A percentile compares a stretch with the other conserved stretches of the same genome.
Conservation (phyloP, 2,113 vertebrate species). For the Propithecus coquereli region DNA sequence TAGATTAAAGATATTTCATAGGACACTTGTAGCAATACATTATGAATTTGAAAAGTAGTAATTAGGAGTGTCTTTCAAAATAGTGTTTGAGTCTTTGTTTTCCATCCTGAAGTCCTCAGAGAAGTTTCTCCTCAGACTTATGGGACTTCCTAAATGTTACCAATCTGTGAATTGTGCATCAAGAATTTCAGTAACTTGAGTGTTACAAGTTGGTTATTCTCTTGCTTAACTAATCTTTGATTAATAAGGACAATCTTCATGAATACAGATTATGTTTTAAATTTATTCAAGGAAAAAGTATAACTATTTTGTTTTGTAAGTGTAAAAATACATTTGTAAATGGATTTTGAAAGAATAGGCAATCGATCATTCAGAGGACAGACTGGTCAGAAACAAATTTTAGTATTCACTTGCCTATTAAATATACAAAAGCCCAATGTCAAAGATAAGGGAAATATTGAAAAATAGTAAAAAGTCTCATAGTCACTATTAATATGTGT, state of each 20-base stretch:
- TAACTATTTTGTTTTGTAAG: background rate
- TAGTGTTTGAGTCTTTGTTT: background rate
- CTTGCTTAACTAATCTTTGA: no score
- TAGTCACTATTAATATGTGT: background rate
- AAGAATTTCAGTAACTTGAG: no score
- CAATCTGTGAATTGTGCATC: no score
- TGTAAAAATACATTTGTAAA: background rate
- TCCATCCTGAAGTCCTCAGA: background rate
- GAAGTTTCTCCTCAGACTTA: no score
- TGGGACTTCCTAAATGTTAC: no score
- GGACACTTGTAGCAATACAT: background rate
- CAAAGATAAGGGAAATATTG: constrained; percentile 24
- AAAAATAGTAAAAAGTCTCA: background rate
- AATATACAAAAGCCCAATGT: background rate
- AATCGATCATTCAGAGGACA: constrained; percentile 11
- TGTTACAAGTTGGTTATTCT: no score
- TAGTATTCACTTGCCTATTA: background rate
- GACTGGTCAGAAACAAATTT: background rate
- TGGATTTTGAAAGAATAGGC: background rate
- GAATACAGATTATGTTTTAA: background rate
- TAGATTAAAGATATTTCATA: background rate
- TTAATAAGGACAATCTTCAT: background rate
- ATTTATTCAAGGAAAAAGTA: background rate
- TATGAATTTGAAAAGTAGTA: background rate
- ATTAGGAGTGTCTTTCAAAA: no score